Percentiles rank a stretch among this genome's conserved stretches.
Evolutionary conservation across 2,888 invertebrate species (phyloP).

Genomic region (Himalopsyche kuldschensis): DNA sequence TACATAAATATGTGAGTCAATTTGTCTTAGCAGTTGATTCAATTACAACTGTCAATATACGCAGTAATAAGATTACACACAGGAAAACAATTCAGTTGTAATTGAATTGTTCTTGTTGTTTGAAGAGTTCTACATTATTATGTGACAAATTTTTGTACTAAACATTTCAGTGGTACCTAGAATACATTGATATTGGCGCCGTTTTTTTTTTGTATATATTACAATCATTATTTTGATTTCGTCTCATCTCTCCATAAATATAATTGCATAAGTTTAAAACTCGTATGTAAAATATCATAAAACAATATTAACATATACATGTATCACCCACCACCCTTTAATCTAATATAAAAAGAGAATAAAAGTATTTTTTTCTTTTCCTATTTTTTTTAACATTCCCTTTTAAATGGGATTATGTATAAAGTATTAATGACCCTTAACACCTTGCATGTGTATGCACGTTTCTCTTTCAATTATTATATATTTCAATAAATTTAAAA

Average conservation of each 20-base stretch:
- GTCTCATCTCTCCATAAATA: conserved; percentile 3
- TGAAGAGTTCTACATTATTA: not conserved
- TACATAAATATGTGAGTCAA: too few relatives aligned
- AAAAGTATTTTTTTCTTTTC: not conserved
- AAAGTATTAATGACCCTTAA: not conserved
- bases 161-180: conserved; percentile 24
- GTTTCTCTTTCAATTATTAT: not conserved
- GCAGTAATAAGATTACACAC: too few relatives aligned
- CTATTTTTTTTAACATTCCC: not conserved
- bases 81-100: too few relatives aligned
- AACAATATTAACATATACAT: not conserved
- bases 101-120: too few relatives aligned
- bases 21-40: too few relatives aligned
- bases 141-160: conserved; percentile 13
- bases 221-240: not conserved
- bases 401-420: not conserved
- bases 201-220: conserved; percentile 6
- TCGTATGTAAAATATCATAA: conserved; percentile 1
- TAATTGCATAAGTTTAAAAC: not conserved
- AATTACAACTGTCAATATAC: too few relatives aligned
- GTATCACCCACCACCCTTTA: not conserved
- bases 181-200: conserved; percentile 3
- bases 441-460: not conserved
- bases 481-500: not conserved
- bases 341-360: not conserved